Conservation (phyloP, 1,140 invertebrate species). For the Pseudomyrmex sp. region DNA sequence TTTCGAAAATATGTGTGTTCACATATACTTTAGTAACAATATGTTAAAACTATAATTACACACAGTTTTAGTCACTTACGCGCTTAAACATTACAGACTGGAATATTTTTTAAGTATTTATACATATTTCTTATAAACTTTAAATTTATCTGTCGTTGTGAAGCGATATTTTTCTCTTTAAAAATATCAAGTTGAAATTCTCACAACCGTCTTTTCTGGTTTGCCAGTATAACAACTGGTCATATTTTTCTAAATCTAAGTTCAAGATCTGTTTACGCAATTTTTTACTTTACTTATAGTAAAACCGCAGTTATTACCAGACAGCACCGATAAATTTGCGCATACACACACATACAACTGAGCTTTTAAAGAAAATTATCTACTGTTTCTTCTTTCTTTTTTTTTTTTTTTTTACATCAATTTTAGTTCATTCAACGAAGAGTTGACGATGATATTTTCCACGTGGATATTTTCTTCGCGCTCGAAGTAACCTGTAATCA, state of each 20-base stretch:
- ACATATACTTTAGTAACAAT: no score
- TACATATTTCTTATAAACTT: no score
- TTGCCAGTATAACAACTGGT: neutral
- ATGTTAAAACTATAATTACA: no score
- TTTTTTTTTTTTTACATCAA: neutral
- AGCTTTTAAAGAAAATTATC: conserved; percentile 25
- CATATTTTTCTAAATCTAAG: conserved; percentile 1
- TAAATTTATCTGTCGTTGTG: no score
- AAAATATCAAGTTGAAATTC: neutral
- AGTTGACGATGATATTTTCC: conserved; percentile 4
- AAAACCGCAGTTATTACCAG: neutral
- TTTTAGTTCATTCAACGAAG: neutral
- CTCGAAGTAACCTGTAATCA: conserved; percentile 4
- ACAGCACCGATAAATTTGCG: neutral
- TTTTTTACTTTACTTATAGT: neutral
- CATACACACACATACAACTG: neutral
- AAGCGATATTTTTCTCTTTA: neutral
- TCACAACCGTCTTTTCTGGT: neutral
- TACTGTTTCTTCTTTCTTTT: neutral
- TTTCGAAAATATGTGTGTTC: no score
- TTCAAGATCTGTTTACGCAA: neutral
- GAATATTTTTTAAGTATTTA: neutral
- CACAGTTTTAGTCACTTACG: neutral
- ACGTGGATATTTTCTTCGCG: neutral
- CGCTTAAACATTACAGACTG: neutral